These are phyloP conservation scores for Cephonodes hylas DNA, from an alignment of 2,888 invertebrate species.

Conservation along the genomic window DNA sequence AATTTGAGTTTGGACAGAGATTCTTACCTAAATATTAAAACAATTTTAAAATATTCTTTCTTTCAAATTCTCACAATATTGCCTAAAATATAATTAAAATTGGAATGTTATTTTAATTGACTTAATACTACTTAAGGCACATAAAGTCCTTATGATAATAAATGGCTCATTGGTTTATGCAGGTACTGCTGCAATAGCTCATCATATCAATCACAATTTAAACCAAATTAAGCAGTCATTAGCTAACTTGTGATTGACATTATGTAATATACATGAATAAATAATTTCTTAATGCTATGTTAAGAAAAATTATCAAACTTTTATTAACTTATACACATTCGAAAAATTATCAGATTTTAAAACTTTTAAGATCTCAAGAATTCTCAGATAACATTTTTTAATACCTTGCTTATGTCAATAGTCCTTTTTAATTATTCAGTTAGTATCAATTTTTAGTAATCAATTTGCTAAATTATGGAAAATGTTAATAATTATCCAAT, in stretches of 20 bases:
- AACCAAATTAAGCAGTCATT: not conserved
- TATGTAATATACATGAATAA: not conserved
- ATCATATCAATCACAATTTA: slow-evolving; percentile 4
- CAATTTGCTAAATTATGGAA: no score
- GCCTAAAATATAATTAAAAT: slow-evolving; percentile 34
- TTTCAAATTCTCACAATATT: not conserved
- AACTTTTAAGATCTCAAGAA: not conserved
- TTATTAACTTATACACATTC: not conserved
- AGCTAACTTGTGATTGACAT: not conserved
- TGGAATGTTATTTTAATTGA: slow-evolving; percentile 48
- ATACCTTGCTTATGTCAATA: no score
- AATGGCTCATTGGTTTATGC: slow-evolving; percentile 70
- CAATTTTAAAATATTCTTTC: not conserved
- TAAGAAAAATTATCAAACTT: not conserved
- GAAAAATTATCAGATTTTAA: not conserved
- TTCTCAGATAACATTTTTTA: not conserved
- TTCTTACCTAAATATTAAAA: not conserved
- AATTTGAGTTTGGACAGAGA: not conserved
- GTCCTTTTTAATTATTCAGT: no score
- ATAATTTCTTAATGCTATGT: not conserved
- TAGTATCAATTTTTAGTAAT: no score
- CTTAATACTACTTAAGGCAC: slow-evolving; percentile 45
- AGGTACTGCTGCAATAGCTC: slow-evolving; percentile 53
- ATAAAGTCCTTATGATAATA: slow-evolving; percentile 42
- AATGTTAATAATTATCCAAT: no score